These are phyloP conservation scores for Cryptosula pallasiana DNA, from an alignment of 2,888 invertebrate species.

Conservation along the genomic window DNA sequence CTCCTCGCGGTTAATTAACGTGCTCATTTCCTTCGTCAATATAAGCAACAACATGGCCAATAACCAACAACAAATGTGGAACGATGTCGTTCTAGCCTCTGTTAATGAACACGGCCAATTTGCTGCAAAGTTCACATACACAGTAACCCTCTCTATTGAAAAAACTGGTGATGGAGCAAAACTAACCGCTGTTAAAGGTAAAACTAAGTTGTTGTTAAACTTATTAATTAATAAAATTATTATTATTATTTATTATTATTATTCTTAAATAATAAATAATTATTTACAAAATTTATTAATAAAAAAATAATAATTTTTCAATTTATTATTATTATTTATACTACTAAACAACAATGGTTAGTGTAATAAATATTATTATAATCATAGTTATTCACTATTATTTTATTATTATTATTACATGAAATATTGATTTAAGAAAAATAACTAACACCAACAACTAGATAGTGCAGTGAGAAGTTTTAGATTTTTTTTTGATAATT, in stretches of 20 bases:
- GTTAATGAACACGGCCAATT: constrained; percentile 43
- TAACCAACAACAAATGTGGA: not conserved
- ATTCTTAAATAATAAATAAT: too few relatives aligned
- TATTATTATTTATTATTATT: not conserved
- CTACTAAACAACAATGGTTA: too few relatives aligned
- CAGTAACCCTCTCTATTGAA: constrained; percentile 10
- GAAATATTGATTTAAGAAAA: too few relatives aligned
- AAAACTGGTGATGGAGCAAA: constrained; percentile 23
- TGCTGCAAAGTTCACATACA: constrained; percentile 7
- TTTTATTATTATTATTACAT: too few relatives aligned
- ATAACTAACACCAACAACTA: too few relatives aligned
- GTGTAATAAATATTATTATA: too few relatives aligned
- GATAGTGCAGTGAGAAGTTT: too few relatives aligned
- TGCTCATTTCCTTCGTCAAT: not conserved
- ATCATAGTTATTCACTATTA: too few relatives aligned
- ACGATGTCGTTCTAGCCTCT: constrained; percentile 42
- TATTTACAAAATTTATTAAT: too few relatives aligned
- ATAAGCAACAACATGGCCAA: not conserved
- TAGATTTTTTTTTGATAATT: too few relatives aligned
- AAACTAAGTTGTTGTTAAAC: not conserved
- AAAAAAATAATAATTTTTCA: too few relatives aligned
- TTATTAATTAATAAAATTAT: not conserved
- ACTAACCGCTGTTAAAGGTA: constrained; percentile 15
- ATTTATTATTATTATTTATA: too few relatives aligned
- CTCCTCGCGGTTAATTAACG: not conserved